Percentiles rank a stretch among this genome's conserved stretches.
These are phyloP conservation scores for Zenarchopterus dispar DNA, from an alignment of 2,797 vertebrate species.

Conservation along the genomic window DNA sequence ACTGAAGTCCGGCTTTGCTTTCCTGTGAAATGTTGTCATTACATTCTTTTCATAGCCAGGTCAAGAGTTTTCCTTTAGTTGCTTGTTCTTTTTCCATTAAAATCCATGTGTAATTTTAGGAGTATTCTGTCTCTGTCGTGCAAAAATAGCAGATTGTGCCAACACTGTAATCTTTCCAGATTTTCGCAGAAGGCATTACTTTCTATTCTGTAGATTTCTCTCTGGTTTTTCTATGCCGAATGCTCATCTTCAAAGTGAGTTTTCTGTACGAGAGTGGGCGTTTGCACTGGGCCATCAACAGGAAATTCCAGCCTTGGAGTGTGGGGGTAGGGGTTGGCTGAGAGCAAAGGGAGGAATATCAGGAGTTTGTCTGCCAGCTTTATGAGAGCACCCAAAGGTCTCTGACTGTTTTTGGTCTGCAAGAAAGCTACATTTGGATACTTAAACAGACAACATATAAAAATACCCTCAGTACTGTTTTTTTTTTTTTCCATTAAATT, in stretches of 20 bases:
- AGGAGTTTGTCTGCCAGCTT: constrained; percentile 57
- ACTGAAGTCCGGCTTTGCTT: too few relatives aligned
- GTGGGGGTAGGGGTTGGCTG: constrained; percentile 63
- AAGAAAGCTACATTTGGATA: constrained; percentile 33
- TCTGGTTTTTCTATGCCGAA: constrained; percentile 34
- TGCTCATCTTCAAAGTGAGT: constrained; percentile 67
- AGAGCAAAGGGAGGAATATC: constrained; percentile 55
- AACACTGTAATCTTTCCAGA: constrained; percentile 11
- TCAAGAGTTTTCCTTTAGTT: too few relatives aligned
- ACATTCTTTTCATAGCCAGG: too few relatives aligned
- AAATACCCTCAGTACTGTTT: background rate
- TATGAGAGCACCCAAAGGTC: constrained; percentile 62
- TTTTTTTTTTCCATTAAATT: background rate
- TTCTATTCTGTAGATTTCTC: constrained; percentile 42
- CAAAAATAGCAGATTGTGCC: constrained; percentile 37
- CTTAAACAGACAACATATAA: constrained; percentile 22
- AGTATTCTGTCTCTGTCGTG: constrained; percentile 10
- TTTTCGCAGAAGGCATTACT: constrained; percentile 2
- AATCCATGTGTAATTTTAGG: too few relatives aligned
- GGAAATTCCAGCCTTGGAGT: constrained; percentile 81
- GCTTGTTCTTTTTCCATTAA: too few relatives aligned
- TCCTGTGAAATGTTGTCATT: too few relatives aligned
- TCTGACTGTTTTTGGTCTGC: constrained; percentile 35
- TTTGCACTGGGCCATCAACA: constrained; percentile 79
- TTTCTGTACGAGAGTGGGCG: constrained; percentile 71